These are phyloP conservation scores for Electrophaes corylata DNA, from an alignment of 2,888 invertebrate genomes.

Conservation along the genomic window DNA sequence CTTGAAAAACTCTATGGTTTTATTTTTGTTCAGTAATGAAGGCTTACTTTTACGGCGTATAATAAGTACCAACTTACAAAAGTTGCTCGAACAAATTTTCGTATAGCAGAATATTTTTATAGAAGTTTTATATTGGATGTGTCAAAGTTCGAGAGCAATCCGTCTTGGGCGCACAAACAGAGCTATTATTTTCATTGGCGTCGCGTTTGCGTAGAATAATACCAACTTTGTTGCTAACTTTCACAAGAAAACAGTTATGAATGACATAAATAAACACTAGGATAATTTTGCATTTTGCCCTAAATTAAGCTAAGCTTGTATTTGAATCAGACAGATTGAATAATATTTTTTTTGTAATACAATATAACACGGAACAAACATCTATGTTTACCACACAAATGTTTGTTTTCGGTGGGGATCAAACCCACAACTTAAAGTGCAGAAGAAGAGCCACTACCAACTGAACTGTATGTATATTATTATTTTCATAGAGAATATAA, in stretches of 20 bases:
- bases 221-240: conserved; percentile 57
- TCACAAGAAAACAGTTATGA: conserved; percentile 15
- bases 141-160: conserved; percentile 58
- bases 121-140: conserved; percentile 52
- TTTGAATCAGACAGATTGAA: no score
- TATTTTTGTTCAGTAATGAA: conserved; percentile 26
- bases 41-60: conserved; percentile 29
- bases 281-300: no score
- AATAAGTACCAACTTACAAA: conserved; percentile 32
- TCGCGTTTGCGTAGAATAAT: conserved; percentile 52
- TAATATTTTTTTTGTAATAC: no score
- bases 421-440: no score
- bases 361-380: no score
- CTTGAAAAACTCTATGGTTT: conserved; percentile 21
- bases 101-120: conserved; percentile 44
- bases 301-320: no score
- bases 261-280: no score
- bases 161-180: conserved; percentile 61
- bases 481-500: conserved; percentile 19
- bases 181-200: conserved; percentile 55
- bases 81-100: conserved; percentile 34
- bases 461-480: no score
- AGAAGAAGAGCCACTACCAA: no score
- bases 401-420: no score
- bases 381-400: no score